phyloP scores from a whole-genome alignment of 2,113 vertebrate genomes.

The Corythoichthys intestinalis region DNA sequence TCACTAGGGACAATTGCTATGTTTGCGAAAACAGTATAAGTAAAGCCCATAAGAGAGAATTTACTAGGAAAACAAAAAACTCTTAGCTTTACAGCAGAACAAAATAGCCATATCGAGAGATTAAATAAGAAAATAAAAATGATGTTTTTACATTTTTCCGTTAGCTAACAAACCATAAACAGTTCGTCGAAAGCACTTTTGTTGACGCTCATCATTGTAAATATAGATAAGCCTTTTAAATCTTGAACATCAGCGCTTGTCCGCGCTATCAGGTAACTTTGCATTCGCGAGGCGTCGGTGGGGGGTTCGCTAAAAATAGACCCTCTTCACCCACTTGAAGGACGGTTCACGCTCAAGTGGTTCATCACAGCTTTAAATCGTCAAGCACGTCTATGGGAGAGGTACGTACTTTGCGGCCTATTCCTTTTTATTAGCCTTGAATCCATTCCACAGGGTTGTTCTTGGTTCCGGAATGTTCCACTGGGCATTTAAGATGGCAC shows the following conservation, averaged over 20 bases:
- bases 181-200: not conserved
- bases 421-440: constrained; percentile 29
- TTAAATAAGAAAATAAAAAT: too few species aligned
- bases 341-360: constrained; percentile 50
- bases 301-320: constrained; percentile 67
- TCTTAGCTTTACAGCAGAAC: too few species aligned
- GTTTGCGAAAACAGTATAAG: too few species aligned
- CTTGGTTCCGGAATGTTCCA: constrained; percentile 15
- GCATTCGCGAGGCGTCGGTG: constrained; percentile 54
- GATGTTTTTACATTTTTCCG: not conserved
- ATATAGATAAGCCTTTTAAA: constrained; percentile 64
- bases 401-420: constrained; percentile 57
- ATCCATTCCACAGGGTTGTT: constrained; percentile 24
- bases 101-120: too few species aligned
- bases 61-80: too few species aligned
- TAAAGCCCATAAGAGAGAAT: too few species aligned
- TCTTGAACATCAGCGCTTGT: constrained; percentile 62
- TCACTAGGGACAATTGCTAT: too few species aligned
- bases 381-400: constrained; percentile 51
- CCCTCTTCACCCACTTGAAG: constrained; percentile 1
- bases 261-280: constrained; percentile 74
- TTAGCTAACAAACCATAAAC: not conserved
- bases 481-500: not conserved
- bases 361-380: constrained; percentile 55
- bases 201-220: constrained; percentile 35